Evolutionary conservation across 2,113 vertebrate genomes (phyloP).

Genomic region (Odontophorus gujanensis): DNA sequence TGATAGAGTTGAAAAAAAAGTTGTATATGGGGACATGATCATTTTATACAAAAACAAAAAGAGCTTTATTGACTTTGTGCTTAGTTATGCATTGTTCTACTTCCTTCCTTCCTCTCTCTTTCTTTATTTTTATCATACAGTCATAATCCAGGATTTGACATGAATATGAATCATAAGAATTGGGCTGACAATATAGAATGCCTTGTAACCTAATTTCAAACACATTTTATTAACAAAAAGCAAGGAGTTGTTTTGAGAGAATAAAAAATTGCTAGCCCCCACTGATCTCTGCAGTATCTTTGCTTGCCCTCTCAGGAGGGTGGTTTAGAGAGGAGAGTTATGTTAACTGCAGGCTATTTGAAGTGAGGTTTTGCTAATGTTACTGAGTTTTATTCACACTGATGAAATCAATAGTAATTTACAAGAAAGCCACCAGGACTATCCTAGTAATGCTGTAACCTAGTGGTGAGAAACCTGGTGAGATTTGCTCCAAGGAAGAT

Average conservation of each 20-base stretch:
- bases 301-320: not conserved
- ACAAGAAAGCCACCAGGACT: not conserved
- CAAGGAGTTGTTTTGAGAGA: not conserved
- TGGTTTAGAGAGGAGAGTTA: not conserved
- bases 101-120: rapidly evolving
- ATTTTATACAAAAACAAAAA: not conserved
- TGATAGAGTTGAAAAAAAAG: not conserved
- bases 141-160: not conserved
- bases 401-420: not conserved
- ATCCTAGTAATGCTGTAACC: rapidly evolving
- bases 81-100: not conserved
- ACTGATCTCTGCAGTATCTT: not conserved
- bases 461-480: not conserved
- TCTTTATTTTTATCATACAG: not conserved
- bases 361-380: not conserved
- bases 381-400: not conserved
- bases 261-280: not conserved
- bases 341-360: not conserved
- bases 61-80: not conserved
- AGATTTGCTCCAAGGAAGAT: rapidly evolving
- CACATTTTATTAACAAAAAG: not conserved
- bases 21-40: not conserved
- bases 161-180: not conserved
- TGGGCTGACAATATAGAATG: not conserved
- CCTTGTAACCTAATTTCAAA: not conserved